These are phyloP conservation scores for Heliocidaris tuberculata DNA, from an alignment of 35 echinoderm and acorn worm species.

Conservation along the genomic window DNA sequence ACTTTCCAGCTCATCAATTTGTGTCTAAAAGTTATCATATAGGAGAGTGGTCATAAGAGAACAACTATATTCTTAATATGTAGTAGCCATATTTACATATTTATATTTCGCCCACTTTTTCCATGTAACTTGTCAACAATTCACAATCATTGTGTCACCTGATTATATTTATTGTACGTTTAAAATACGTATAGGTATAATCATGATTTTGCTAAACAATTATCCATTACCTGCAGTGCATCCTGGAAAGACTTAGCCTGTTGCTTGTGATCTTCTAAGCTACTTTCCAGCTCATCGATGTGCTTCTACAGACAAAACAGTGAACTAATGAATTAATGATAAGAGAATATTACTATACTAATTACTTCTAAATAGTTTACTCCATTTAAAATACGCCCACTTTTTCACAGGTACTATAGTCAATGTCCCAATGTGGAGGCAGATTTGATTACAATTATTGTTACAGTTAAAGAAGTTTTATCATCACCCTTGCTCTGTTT, in stretches of 20 bases:
- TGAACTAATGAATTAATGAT: not conserved
- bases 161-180: no score
- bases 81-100: no score
- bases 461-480: no score
- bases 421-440: no score
- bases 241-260: not conserved
- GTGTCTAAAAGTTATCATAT: not conserved
- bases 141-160: not conserved
- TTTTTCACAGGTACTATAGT: no score
- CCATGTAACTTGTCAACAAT: not conserved
- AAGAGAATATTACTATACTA: not conserved
- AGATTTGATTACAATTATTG: no score
- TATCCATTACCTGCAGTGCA: not conserved
- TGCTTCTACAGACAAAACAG: not conserved
- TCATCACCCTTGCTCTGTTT: no score
- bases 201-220: no score
- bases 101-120: not conserved
- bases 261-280: not conserved
- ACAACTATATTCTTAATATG: not conserved
- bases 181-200: no score
- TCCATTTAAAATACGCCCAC: no score
- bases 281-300: not conserved
- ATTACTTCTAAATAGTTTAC: no score
- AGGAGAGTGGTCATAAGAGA: not conserved
- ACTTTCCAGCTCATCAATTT: not conserved